Evolutionary conservation across 1,140 invertebrate genomes (phyloP).

Genomic region (Penaeus chinensis): DNA sequence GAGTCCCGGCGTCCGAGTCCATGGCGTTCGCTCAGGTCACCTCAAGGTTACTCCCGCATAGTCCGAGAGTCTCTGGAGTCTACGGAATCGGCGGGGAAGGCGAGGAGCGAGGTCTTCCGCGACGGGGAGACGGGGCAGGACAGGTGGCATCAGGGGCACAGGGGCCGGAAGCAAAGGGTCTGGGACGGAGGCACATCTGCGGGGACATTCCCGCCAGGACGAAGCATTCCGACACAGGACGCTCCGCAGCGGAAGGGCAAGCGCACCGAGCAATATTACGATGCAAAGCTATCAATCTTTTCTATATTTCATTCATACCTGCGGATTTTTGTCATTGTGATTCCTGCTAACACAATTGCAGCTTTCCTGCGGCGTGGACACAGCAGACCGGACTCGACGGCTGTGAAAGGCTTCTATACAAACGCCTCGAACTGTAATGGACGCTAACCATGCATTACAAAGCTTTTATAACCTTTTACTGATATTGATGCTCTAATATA

Average conservation of each 20-base stretch:
- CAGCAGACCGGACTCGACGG: too few species aligned
- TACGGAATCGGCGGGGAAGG: too few species aligned
- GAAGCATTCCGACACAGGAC: not conserved
- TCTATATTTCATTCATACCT: slow-evolving; percentile 58
- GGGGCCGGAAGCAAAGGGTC: too few species aligned
- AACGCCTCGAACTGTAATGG: too few species aligned
- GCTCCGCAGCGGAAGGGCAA: not conserved
- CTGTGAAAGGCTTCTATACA: not conserved
- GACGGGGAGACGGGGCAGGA: too few species aligned
- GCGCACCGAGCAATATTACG: slow-evolving; percentile 2
- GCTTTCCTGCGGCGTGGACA: slow-evolving; percentile 22
- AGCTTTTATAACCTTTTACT: too few species aligned
- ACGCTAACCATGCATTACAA: too few species aligned
- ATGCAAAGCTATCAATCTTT: slow-evolving; percentile 49
- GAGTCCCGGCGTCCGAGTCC: not conserved
- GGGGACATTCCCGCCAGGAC: not conserved
- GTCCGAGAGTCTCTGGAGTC: not conserved
- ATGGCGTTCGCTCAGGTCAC: slow-evolving; percentile 1
- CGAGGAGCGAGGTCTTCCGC: too few species aligned
- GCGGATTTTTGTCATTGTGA: slow-evolving; percentile 49
- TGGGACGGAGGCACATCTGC: too few species aligned
- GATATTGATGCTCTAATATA: too few species aligned
- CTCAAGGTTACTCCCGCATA: slow-evolving; percentile 32
- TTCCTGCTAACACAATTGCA: slow-evolving; percentile 37
- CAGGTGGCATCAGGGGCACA: too few species aligned